Conservation (phyloP, 2,888 invertebrate species). For the Melinopterus prodromus region DNA sequence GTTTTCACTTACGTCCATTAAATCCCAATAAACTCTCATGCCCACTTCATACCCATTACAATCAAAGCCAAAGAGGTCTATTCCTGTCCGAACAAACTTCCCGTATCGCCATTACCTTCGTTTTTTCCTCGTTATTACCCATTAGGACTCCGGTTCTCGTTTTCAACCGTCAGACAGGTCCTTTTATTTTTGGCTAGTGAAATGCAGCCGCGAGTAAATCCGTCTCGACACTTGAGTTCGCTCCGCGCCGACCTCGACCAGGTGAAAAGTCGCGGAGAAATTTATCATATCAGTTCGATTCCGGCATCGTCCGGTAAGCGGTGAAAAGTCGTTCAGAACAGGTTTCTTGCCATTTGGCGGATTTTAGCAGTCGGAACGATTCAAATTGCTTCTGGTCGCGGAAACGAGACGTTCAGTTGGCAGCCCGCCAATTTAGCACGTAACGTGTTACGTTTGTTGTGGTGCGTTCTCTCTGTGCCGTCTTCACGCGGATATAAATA, state of each 20-base stretch:
- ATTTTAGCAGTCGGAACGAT: background rate
- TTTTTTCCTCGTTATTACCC: background rate
- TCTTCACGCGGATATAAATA: constrained; percentile 19
- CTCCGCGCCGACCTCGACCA: background rate
- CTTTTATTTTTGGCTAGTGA: constrained; percentile 19
- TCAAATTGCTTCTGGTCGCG: background rate
- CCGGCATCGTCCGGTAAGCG: background rate
- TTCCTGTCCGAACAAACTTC: constrained; percentile 4
- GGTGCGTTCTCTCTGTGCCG: background rate
- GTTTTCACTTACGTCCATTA: background rate
- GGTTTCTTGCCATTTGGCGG: constrained; percentile 11
- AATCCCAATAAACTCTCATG: background rate
- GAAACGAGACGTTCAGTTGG: background rate
- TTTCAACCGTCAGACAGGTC: background rate
- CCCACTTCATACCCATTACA: constrained; percentile 4
- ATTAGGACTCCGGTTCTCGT: background rate
- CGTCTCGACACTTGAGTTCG: background rate
- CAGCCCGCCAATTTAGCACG: background rate
- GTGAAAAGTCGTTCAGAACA: constrained; percentile 10
- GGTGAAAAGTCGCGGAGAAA: constrained; percentile 9
- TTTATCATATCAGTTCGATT: background rate
- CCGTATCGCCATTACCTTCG: background rate
- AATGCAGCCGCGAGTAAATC: constrained; percentile 17
- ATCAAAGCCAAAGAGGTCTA: background rate
- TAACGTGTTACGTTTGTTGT: background rate